phyloP scores from a whole-genome alignment of 2,888 invertebrate species.

The Cataglyphis altisquamis region DNA sequence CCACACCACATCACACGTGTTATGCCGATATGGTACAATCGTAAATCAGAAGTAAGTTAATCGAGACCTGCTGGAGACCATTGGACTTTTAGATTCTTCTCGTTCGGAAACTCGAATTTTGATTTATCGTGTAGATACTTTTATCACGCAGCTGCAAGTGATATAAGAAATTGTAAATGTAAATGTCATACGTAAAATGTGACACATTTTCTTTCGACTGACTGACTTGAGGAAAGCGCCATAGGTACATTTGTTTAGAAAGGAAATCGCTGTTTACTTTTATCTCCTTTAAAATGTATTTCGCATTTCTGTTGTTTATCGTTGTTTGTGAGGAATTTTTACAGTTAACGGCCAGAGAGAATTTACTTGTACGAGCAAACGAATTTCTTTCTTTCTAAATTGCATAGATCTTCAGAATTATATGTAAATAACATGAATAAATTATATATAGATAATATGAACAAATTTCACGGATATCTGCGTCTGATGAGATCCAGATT shows the following conservation, averaged over 20 bases:
- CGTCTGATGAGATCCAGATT: not conserved
- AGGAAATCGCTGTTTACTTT: not conserved
- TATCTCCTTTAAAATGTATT: not conserved
- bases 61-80: conserved; percentile 21
- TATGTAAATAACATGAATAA: not conserved
- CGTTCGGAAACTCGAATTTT: conserved; percentile 56
- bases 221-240: not conserved
- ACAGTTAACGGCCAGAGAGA: not conserved
- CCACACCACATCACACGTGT: conserved; percentile 58
- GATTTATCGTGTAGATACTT: conserved; percentile 55
- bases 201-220: not conserved
- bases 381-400: not conserved
- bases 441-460: not conserved
- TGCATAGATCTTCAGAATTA: no score
- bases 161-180: not conserved
- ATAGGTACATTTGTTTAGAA: not conserved
- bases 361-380: not conserved
- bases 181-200: not conserved
- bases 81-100: conserved; percentile 53
- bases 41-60: conserved; percentile 65
- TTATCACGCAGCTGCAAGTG: not conserved
- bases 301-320: not conserved
- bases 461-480: not conserved
- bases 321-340: not conserved
- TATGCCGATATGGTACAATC: conserved; percentile 58